These are phyloP conservation scores for Phortica variegata DNA, from an alignment of 1,140 invertebrate species.

Conservation along the genomic window DNA sequence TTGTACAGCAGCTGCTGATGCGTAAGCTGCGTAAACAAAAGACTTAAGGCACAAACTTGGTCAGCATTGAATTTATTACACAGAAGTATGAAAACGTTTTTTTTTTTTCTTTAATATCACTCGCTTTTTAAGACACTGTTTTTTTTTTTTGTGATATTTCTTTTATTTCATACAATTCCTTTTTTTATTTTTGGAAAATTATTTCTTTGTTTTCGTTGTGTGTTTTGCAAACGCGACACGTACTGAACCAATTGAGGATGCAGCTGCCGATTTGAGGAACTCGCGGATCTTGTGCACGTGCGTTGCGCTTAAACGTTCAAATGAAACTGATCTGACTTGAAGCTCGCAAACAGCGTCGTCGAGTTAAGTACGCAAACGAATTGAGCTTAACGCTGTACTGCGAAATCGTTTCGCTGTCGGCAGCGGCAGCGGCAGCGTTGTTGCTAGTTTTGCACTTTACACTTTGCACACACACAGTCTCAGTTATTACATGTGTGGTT, in stretches of 20 bases:
- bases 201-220: constrained; percentile 12
- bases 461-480: constrained; percentile 28
- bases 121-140: constrained; percentile 1
- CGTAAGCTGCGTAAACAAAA: constrained; percentile 32
- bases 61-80: constrained; percentile 4
- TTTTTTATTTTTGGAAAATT: background rate
- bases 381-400: constrained; percentile 15
- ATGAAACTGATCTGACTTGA: constrained; percentile 41
- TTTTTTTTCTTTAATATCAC: background rate
- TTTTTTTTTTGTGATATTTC: background rate
- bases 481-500: too few species aligned
- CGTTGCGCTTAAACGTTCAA: constrained; percentile 38
- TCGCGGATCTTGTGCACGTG: constrained; percentile 32
- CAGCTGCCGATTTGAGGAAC: constrained; percentile 20
- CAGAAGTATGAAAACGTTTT: constrained; percentile 1
- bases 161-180: background rate
- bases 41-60: constrained; percentile 43
- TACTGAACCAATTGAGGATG: constrained; percentile 3
- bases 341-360: constrained; percentile 12
- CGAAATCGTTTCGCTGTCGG: constrained; percentile 18
- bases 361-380: constrained; percentile 14
- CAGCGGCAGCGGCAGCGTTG: constrained; percentile 13
- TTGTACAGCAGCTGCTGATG: constrained; percentile 4
- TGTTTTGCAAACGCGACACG: background rate
- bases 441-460: constrained; percentile 43